A percentile compares a stretch with the other conserved stretches of the same genome.
These are phyloP conservation scores for Morpho achilles DNA, from an alignment of 2,888 invertebrate genomes.

Conservation along the genomic window DNA sequence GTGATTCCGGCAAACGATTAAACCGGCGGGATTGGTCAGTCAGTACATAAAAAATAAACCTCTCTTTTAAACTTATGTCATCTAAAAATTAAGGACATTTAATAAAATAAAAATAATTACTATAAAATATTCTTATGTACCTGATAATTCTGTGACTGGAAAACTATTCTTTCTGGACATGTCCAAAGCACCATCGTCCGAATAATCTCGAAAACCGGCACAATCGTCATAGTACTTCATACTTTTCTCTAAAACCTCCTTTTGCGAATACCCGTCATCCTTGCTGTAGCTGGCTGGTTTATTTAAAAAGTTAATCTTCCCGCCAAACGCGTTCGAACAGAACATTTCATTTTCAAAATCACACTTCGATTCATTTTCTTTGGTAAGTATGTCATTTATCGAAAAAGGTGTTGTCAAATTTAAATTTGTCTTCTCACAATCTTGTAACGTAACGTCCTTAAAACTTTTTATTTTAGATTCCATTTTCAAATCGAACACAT, in stretches of 20 bases:
- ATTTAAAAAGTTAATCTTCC: slow-evolving; percentile 54
- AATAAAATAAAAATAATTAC: not conserved
- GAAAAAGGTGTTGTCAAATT: slow-evolving; percentile 83
- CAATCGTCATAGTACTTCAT: slow-evolving; percentile 68
- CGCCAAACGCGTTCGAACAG: slow-evolving; percentile 55
- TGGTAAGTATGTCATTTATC: slow-evolving; percentile 85
- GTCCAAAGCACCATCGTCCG: slow-evolving; percentile 67
- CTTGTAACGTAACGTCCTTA: slow-evolving; percentile 56
- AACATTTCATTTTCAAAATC: slow-evolving; percentile 67
- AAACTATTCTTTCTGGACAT: slow-evolving; percentile 72
- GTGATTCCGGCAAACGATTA: too few species aligned
- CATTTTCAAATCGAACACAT: slow-evolving; percentile 57
- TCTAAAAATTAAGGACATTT: too few species aligned
- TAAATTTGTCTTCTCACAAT: slow-evolving; percentile 64
- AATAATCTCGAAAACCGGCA: slow-evolving; percentile 52
- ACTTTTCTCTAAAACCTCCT: slow-evolving; percentile 59
- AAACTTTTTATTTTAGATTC: slow-evolving; percentile 64
- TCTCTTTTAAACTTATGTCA: too few species aligned
- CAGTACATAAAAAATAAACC: too few species aligned
- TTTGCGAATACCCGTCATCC: slow-evolving; percentile 50
- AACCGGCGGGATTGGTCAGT: too few species aligned
- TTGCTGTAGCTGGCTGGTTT: slow-evolving; percentile 46
- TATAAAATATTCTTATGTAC: slow-evolving; percentile 32
- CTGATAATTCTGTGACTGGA: slow-evolving; percentile 69
- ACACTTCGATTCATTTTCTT: slow-evolving; percentile 68